These are phyloP conservation scores for Microplitis demolitor DNA, from an alignment of 1,140 invertebrate genomes.

Conservation along the genomic window DNA sequence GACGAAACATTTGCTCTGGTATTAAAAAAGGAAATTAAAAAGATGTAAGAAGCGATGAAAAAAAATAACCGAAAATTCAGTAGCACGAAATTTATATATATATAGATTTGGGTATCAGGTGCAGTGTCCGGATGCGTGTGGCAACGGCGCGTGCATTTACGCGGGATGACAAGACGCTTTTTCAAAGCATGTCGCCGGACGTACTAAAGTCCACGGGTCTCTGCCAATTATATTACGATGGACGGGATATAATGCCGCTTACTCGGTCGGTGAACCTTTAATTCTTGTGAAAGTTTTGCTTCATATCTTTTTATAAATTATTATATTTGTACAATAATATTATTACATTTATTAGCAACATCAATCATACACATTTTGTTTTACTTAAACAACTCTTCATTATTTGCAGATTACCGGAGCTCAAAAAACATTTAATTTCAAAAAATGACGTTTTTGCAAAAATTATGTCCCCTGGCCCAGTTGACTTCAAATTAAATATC, in stretches of 20 bases:
- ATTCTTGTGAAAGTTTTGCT: background rate
- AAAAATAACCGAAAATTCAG: conserved; percentile 32
- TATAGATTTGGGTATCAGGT: background rate
- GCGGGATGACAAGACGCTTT: conserved; percentile 33
- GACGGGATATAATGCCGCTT: conserved; percentile 1
- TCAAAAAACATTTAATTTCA: too few relatives aligned
- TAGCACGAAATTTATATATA: conserved; percentile 24
- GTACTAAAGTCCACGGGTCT: conserved; percentile 1
- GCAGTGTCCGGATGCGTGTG: conserved; percentile 10
- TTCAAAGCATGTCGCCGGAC: background rate
- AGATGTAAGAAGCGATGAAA: conserved; percentile 35
- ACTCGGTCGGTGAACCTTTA: conserved; percentile 13
- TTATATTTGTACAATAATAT: too few relatives aligned
- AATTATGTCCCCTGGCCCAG: too few relatives aligned
- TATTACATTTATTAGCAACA: too few relatives aligned
- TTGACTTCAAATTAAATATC: too few relatives aligned
- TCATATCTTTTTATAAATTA: too few relatives aligned
- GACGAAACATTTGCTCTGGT: too few relatives aligned
- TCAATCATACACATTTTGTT: too few relatives aligned
- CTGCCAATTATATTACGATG: conserved; percentile 25
- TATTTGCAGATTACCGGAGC: too few relatives aligned
- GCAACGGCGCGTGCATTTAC: conserved; percentile 29
- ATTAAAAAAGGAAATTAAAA: background rate
- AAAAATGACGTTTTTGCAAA: too few relatives aligned
- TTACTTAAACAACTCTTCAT: too few relatives aligned